phyloP scores from a whole-genome alignment of 2,113 vertebrate species.

The Helogale parvula region DNA sequence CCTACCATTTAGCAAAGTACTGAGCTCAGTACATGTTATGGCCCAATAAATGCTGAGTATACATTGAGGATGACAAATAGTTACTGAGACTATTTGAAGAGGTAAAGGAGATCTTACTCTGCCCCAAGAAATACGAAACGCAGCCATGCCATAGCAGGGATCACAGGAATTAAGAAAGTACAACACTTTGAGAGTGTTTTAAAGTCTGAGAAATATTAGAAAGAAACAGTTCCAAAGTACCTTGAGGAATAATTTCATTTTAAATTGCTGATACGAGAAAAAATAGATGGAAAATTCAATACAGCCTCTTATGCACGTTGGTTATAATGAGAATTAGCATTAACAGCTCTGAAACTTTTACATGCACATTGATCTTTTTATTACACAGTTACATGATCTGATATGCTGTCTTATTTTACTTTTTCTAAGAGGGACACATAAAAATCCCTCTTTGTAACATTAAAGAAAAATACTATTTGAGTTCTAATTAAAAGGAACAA shows the following conservation, averaged over 20 bases:
- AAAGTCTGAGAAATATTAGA: not conserved
- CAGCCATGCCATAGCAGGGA: not conserved
- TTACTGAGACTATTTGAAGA: not conserved
- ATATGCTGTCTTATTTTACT: not conserved
- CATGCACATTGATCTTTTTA: not conserved
- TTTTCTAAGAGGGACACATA: not conserved
- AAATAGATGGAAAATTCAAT: constrained; percentile 7
- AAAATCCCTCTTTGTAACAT: not conserved
- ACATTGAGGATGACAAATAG: not conserved
- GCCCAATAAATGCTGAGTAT: not conserved
- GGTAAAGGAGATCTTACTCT: not conserved
- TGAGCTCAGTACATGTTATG: not conserved
- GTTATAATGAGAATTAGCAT: constrained; percentile 29
- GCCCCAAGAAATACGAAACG: not conserved
- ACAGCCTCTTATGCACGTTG: not conserved
- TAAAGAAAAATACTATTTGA: not conserved
- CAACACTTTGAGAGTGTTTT: constrained; percentile 35
- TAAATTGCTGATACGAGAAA: not conserved
- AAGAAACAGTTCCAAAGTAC: not conserved
- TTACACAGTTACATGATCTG: not conserved
- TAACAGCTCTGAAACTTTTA: not conserved
- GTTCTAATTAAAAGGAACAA: constrained; percentile 34
- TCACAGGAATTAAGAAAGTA: not conserved
- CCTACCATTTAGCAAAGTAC: not conserved
- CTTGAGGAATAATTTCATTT: not conserved